Conservation (phyloP, 2,888 invertebrate genomes). For the Callimorpha dominula region DNA sequence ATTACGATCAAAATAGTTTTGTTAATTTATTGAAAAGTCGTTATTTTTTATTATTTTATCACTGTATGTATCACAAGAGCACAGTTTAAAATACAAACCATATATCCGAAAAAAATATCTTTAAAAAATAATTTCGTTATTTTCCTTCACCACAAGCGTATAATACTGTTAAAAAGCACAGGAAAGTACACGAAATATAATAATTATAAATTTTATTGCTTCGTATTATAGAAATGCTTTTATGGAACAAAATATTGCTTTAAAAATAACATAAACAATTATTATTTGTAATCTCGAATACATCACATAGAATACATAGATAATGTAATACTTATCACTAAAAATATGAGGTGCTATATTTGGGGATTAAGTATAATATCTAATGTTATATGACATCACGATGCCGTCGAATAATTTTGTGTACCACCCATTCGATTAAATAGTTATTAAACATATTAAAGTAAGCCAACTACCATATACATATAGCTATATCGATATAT, state of each 20-base stretch:
- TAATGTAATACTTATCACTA: constrained; percentile 73
- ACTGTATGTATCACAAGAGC: constrained; percentile 52
- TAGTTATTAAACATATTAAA: constrained; percentile 62
- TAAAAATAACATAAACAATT: constrained; percentile 68
- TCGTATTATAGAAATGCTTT: constrained; percentile 68
- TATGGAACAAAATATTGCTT: constrained; percentile 71
- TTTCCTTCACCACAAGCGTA: constrained; percentile 41
- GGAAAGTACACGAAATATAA: constrained; percentile 49
- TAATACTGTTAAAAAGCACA: constrained; percentile 57
- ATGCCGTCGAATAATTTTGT: constrained; percentile 51
- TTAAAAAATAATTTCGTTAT: constrained; percentile 42
- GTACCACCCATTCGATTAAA: constrained; percentile 47
- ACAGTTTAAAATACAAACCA: constrained; percentile 38
- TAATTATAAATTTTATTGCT: constrained; percentile 69
- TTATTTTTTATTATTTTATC: constrained; percentile 38
- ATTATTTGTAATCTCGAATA: constrained; percentile 72
- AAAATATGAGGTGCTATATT: constrained; percentile 67
- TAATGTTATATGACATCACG: constrained; percentile 48
- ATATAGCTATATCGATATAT: constrained; percentile 59
- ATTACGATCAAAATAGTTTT: constrained; percentile 31
- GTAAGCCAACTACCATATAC: constrained; percentile 77
- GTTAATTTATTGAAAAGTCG: constrained; percentile 42
- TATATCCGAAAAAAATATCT: constrained; percentile 32
- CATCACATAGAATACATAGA: constrained; percentile 71
- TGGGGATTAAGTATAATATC: constrained; percentile 56